Percentiles rank a stretch among this genome's conserved stretches.
These are phyloP conservation scores for Prochilodus magdalenae DNA, from an alignment of 2,113 vertebrate species.

Conservation along the genomic window DNA sequence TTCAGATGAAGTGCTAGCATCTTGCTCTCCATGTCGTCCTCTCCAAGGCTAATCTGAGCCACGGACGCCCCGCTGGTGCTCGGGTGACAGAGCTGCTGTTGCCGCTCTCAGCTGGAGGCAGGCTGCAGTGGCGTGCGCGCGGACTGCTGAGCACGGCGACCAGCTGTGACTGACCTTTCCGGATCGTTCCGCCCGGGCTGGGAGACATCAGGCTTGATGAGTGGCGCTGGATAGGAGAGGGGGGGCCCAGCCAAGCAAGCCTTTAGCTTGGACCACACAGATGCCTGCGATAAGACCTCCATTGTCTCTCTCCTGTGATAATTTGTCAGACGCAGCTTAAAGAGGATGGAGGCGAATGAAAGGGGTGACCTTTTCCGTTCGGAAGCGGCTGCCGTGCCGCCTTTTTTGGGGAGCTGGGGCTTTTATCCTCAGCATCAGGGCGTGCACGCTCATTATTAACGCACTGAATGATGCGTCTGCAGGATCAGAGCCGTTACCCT, in stretches of 20 bases:
- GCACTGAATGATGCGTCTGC: constrained; percentile 41
- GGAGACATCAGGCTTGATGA: constrained; percentile 62
- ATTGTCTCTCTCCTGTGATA: constrained; percentile 52
- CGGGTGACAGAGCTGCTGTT: constrained; percentile 58
- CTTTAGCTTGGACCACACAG: constrained; percentile 21
- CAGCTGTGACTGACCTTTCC: constrained; percentile 70
- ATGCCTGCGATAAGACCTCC: constrained; percentile 49
- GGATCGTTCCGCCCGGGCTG: constrained; percentile 56
- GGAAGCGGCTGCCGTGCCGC: constrained; percentile 34
- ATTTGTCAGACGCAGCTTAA: constrained; percentile 54
- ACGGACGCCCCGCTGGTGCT: constrained; percentile 29
- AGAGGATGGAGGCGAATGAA: constrained; percentile 47
- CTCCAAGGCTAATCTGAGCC: constrained; percentile 57
- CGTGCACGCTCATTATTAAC: constrained; percentile 33
- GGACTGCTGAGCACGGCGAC: constrained; percentile 54
- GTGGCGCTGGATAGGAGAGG: constrained; percentile 50
- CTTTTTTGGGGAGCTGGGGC: constrained; percentile 32
- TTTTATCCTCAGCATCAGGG: constrained; percentile 38
- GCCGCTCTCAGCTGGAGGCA: constrained; percentile 51
- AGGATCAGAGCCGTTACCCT: constrained; percentile 30
- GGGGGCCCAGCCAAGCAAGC: constrained; percentile 8
- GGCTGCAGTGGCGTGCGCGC: constrained; percentile 36
- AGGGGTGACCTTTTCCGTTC: constrained; percentile 66
- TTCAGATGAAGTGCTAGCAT: constrained; percentile 34
- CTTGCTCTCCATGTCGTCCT: constrained; percentile 40